phyloP scores from a whole-genome alignment of 2,113 vertebrate genomes.

The Strigops habroptila region DNA sequence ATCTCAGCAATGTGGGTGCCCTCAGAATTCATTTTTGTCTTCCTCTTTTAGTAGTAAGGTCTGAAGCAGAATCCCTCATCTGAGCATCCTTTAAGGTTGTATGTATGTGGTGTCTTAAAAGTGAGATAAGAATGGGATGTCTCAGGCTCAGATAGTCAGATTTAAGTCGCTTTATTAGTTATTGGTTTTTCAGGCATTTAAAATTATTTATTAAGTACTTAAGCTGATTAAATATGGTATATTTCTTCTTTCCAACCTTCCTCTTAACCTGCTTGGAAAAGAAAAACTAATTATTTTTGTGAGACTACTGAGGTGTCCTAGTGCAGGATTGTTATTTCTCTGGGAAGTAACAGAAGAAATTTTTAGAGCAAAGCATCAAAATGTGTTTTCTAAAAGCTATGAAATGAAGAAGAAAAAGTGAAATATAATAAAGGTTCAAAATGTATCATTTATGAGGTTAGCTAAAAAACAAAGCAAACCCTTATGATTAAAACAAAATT shows the following conservation, averaged over 20 bases:
- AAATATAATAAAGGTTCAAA: background rate
- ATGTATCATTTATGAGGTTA: background rate
- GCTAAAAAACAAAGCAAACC: background rate
- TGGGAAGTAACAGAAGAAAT: background rate
- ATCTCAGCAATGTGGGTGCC: background rate
- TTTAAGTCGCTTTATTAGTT: slow-evolving; percentile 6
- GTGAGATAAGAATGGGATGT: background rate
- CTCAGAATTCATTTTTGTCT: background rate
- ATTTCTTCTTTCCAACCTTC: background rate
- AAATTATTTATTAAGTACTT: background rate
- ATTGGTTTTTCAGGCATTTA: background rate
- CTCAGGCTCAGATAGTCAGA: background rate
- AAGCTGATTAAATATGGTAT: background rate
- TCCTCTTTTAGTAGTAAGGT: background rate
- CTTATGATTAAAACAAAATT: background rate
- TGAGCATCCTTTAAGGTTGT: background rate
- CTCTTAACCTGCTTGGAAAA: background rate
- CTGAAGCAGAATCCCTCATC: background rate
- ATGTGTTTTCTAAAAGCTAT: background rate
- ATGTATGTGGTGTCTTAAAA: background rate
- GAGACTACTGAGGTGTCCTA: background rate
- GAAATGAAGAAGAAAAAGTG: background rate
- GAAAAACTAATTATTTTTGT: background rate
- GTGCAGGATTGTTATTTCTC: background rate
- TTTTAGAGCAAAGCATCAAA: background rate